These are phyloP conservation scores for Halictus ligatus DNA, from an alignment of 2,888 invertebrate genomes.

Conservation along the genomic window DNA sequence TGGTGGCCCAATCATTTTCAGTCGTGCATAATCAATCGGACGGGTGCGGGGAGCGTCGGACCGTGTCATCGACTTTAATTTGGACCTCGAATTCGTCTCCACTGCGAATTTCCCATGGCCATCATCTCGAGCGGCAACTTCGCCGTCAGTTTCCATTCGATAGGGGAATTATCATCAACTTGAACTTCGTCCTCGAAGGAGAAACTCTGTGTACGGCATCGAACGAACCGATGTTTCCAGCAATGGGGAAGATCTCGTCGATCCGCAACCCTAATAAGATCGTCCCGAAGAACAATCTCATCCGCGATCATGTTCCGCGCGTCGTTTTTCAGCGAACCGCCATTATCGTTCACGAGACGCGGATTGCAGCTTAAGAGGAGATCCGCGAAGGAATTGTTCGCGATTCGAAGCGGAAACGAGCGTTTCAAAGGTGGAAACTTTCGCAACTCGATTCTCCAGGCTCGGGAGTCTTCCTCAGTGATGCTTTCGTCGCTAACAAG, in stretches of 20 bases:
- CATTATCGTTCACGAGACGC: background rate
- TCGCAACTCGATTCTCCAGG: background rate
- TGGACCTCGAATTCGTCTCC: background rate
- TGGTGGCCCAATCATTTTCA: background rate
- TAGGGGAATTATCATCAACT: background rate
- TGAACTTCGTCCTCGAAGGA: background rate
- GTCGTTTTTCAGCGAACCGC: background rate
- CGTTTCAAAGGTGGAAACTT: constrained; percentile 3
- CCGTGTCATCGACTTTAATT: background rate
- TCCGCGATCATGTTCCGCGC: background rate
- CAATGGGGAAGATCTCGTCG: background rate
- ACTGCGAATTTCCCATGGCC: background rate
- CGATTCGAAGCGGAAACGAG: background rate
- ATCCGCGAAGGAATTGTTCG: background rate
- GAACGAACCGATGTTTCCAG: background rate
- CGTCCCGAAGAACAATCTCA: background rate
- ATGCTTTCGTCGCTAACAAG: background rate
- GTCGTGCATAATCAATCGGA: background rate
- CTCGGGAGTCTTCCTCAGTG: background rate
- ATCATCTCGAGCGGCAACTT: background rate
- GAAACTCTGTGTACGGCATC: background rate
- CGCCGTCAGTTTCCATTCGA: background rate
- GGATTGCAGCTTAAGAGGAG: background rate
- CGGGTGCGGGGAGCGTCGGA: background rate
- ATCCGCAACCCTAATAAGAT: background rate